phyloP scores from a whole-genome alignment of 2,888 invertebrate species.

The Opisthograptis luteolata region DNA sequence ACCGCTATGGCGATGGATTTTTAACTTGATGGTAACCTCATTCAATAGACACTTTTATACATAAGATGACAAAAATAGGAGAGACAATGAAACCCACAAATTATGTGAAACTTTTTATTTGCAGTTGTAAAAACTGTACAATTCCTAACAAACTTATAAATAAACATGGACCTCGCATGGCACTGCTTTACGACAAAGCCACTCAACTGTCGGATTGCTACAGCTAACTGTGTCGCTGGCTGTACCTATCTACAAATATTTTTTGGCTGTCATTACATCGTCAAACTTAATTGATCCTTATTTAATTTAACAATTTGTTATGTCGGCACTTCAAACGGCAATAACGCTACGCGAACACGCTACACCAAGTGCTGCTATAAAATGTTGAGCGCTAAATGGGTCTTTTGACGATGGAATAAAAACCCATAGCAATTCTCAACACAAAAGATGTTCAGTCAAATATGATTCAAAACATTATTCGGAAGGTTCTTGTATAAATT shows the following conservation, averaged over 20 bases:
- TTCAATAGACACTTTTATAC: no score
- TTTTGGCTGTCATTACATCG: conserved; percentile 26
- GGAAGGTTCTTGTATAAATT: conserved; percentile 19
- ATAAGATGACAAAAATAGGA: not conserved
- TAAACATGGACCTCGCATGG: conserved; percentile 84
- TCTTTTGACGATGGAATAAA: conserved; percentile 12
- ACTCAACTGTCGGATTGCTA: conserved; percentile 52
- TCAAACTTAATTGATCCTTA: conserved; percentile 12
- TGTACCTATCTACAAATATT: conserved; percentile 20
- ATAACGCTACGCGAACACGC: no score
- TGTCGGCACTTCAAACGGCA: no score
- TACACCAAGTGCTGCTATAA: no score
- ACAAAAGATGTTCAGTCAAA: conserved; percentile 14
- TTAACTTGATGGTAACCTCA: no score
- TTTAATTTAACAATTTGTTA: not conserved
- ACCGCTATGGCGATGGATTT: no score
- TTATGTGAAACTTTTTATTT: conserved; percentile 83
- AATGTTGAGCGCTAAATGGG: not conserved
- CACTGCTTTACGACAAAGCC: conserved; percentile 67
- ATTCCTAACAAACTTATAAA: conserved; percentile 84
- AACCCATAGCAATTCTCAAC: not conserved
- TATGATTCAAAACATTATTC: conserved; percentile 14
- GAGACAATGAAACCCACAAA: conserved; percentile 45
- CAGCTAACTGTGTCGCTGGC: conserved; percentile 4
- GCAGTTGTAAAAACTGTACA: conserved; percentile 85